Evolutionary conservation across 2,113 vertebrate species (phyloP).

Genomic region (Bothrops jararaca): DNA sequence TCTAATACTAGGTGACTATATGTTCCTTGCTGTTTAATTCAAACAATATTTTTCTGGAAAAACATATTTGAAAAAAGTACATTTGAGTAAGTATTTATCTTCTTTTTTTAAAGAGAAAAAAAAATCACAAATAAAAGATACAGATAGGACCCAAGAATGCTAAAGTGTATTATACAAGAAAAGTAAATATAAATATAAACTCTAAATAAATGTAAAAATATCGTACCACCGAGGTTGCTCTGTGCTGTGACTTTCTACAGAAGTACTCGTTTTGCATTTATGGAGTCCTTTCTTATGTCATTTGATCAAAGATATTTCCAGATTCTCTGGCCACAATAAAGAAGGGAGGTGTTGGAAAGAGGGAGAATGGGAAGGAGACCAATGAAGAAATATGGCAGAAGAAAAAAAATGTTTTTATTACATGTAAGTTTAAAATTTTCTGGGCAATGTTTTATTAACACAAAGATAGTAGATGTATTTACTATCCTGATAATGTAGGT

Average conservation of each 20-base stretch:
- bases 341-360: neutral
- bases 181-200: neutral
- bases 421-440: neutral
- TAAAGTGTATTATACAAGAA: rapidly evolving
- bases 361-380: neutral
- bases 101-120: neutral
- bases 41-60: neutral
- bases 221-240: rapidly evolving
- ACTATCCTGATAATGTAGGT: neutral
- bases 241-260: rapidly evolving
- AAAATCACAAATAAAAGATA: neutral
- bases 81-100: constrained; percentile 48
- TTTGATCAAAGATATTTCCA: neutral
- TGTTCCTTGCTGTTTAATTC: neutral
- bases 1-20: neutral
- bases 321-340: neutral
- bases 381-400: neutral
- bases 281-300: neutral
- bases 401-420: neutral
- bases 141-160: rapidly evolving
- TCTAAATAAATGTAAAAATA: neutral
- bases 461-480: neutral
- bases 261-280: neutral
- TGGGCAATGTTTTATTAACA: neutral
- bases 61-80: neutral